phyloP scores from a whole-genome alignment of 2,888 invertebrate species.

The Drosophila helvetica region DNA sequence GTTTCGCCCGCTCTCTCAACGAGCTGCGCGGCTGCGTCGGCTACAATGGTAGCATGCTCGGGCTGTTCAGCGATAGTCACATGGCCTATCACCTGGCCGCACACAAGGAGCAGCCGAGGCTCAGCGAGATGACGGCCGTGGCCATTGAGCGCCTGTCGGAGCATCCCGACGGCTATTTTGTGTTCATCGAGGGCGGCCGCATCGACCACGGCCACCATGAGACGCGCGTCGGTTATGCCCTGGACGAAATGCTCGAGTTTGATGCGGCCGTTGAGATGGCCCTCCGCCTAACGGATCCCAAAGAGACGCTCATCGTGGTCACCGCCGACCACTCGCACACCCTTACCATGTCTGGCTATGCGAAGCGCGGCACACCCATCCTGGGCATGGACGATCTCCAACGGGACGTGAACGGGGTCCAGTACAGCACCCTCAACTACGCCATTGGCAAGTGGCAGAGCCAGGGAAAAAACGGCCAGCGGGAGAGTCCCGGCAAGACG shows the following conservation, averaged over 20 bases:
- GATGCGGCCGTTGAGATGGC: conserved; percentile 88
- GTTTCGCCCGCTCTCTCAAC: conserved; percentile 86
- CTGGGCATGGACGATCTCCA: conserved; percentile 82
- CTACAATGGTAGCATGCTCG: conserved; percentile 76
- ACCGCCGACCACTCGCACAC: conserved; percentile 92
- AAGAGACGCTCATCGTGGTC: conserved; percentile 91
- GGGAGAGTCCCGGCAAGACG: conserved; percentile 65
- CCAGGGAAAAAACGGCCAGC: conserved; percentile 58
- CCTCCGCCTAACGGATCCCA: conserved; percentile 85
- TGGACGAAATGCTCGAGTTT: conserved; percentile 91
- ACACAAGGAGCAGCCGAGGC: conserved; percentile 85
- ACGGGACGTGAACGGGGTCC: conserved; percentile 75
- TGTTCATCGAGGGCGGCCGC: conserved; percentile 87
- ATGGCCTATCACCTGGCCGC: conserved; percentile 86
- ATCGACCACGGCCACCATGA: conserved; percentile 92
- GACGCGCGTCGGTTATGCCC: conserved; percentile 87
- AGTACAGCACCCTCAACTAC: conserved; percentile 89
- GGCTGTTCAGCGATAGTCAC: conserved; percentile 85
- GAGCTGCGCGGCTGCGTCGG: conserved; percentile 85
- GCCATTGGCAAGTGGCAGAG: conserved; percentile 87
- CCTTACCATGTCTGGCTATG: conserved; percentile 90
- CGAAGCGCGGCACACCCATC: conserved; percentile 85
- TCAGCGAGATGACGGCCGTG: conserved; percentile 88
- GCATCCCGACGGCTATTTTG: conserved; percentile 85
- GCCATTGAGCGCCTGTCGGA: conserved; percentile 87